phyloP scores from a whole-genome alignment of 2,797 vertebrate species.

The Adelosebastes latens region DNA sequence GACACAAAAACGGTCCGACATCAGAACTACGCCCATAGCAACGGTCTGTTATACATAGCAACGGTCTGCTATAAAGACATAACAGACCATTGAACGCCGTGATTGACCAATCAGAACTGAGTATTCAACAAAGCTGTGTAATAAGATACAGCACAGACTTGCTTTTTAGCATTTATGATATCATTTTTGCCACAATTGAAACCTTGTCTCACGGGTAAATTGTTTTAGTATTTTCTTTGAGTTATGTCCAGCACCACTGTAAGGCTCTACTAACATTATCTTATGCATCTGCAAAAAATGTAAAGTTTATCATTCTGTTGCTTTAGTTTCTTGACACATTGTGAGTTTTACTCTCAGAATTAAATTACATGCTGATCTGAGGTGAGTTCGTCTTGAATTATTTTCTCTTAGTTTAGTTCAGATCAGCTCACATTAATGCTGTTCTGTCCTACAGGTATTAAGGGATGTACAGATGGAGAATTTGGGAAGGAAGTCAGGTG shows the following conservation, averaged over 20 bases:
- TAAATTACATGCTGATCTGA: not conserved
- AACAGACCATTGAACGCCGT: not conserved
- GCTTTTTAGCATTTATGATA: no score
- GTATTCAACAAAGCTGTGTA: no score
- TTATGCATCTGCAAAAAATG: not conserved
- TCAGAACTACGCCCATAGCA: not conserved
- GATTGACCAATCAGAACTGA: no score
- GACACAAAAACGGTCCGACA: not conserved
- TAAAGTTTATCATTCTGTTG: not conserved
- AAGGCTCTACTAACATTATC: not conserved
- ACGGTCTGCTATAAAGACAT: not conserved
- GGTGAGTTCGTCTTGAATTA: not conserved
- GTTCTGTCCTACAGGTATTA: conserved; percentile 56
- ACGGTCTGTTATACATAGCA: no score
- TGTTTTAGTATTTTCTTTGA: not conserved
- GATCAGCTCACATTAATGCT: not conserved
- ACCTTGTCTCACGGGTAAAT: not conserved
- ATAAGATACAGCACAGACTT: not conserved
- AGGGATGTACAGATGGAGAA: conserved; percentile 69
- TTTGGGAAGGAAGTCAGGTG: conserved; percentile 47
- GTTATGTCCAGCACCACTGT: no score
- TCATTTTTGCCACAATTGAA: not conserved
- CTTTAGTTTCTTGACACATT: not conserved
- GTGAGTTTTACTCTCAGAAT: not conserved
- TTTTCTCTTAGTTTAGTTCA: not conserved